Evolutionary conservation across 2,888 invertebrate species (phyloP).

Genomic region (Petrophora chlorosata): DNA sequence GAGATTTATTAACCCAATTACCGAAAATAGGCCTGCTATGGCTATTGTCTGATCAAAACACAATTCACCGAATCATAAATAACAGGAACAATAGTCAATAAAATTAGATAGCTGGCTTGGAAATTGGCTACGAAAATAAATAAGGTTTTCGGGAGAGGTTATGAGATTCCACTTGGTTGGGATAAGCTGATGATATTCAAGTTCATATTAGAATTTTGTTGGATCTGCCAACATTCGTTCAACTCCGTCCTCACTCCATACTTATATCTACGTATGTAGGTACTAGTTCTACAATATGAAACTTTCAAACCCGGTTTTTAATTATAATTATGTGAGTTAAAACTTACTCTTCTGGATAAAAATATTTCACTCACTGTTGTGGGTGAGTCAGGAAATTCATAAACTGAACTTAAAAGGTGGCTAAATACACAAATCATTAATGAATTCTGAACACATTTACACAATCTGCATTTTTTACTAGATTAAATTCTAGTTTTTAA

Average conservation of each 20-base stretch:
- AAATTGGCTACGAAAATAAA: slow-evolving; percentile 65
- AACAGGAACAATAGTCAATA: slow-evolving; percentile 78
- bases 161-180: slow-evolving; percentile 53
- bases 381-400: slow-evolving; percentile 1
- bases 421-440: slow-evolving; percentile 16
- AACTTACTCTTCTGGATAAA: slow-evolving; percentile 1
- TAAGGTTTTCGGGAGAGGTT: slow-evolving; percentile 55
- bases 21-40: slow-evolving; percentile 61
- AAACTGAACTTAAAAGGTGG: slow-evolving; percentile 3
- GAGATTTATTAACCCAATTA: slow-evolving; percentile 76
- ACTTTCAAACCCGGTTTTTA: neutral
- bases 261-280: too few species aligned
- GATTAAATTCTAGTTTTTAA: neutral
- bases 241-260: slow-evolving; percentile 3
- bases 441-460: slow-evolving; percentile 5
- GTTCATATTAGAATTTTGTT: slow-evolving; percentile 39
- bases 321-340: neutral
- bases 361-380: neutral
- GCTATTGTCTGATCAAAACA: slow-evolving; percentile 75
- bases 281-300: neutral
- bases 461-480: neutral
- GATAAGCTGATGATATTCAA: slow-evolving; percentile 54
- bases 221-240: slow-evolving; percentile 20
- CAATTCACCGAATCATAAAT: slow-evolving; percentile 76
- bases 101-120: slow-evolving; percentile 71